A percentile compares a stretch with the other conserved stretches of the same genome.
Evolutionary conservation across 2,113 vertebrate species (phyloP).

Genomic region (Leiothrix lutea): DNA sequence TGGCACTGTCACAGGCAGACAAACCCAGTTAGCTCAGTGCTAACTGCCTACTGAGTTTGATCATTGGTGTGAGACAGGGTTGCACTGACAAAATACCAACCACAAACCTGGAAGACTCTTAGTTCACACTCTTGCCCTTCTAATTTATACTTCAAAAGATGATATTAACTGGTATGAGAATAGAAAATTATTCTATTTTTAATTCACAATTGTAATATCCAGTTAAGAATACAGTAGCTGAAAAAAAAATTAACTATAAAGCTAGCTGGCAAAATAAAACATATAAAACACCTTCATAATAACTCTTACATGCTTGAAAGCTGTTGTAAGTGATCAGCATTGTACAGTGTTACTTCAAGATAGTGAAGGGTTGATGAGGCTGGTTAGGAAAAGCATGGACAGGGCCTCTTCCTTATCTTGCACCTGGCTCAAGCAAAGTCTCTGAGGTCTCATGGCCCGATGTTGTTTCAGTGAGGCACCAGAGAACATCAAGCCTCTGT

Average conservation of each 20-base stretch:
- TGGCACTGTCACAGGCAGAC: background rate
- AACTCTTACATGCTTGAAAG: background rate
- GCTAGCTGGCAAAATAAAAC: background rate
- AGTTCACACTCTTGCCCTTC: background rate
- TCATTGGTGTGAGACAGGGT: background rate
- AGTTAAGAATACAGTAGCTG: background rate
- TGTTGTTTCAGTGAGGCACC: background rate
- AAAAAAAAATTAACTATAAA: background rate
- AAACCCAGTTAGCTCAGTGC: background rate
- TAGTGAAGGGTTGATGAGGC: background rate
- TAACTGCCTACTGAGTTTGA: background rate
- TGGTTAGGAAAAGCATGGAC: background rate
- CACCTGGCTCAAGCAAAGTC: background rate
- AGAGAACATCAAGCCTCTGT: background rate
- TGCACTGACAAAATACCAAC: background rate
- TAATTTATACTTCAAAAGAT: slow-evolving; percentile 34
- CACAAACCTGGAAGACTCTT: background rate
- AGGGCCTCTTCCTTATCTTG: background rate
- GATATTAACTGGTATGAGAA: background rate
- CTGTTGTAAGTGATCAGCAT: background rate
- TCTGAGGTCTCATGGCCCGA: accelerated
- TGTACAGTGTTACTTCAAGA: background rate
- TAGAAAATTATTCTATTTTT: background rate
- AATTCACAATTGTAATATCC: background rate
- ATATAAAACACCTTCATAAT: background rate